Evolutionary conservation across 2,888 invertebrate species (phyloP).

Genomic region (Zaprionus bogoriensis): DNA sequence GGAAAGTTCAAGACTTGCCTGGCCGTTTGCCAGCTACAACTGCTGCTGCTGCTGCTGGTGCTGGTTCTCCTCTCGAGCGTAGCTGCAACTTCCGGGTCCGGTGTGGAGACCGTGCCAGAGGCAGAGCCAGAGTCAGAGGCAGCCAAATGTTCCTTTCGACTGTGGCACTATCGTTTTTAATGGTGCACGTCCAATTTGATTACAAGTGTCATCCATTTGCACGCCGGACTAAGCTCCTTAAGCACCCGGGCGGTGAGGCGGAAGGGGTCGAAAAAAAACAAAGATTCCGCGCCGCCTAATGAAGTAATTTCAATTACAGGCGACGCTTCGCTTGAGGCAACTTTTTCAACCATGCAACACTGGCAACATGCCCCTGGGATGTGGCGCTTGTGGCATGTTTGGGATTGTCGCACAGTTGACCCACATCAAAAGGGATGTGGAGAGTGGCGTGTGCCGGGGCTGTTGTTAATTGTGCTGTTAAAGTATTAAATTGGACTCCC

Average conservation of each 20-base stretch:
- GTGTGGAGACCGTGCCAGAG: conserved; percentile 8
- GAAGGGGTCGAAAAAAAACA: conserved; percentile 19
- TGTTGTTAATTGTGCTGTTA: conserved; percentile 5
- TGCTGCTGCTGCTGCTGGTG: conserved; percentile 14
- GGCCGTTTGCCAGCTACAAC: conserved; percentile 41
- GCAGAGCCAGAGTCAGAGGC: too few relatives aligned
- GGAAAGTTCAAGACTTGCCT: conserved; percentile 53
- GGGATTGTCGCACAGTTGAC: conserved; percentile 35
- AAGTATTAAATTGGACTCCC: not conserved
- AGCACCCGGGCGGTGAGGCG: not conserved
- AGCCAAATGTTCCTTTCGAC: conserved; percentile 28
- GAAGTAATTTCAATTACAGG: conserved; percentile 74
- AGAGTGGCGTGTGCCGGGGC: conserved; percentile 23
- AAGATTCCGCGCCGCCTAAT: conserved; percentile 56
- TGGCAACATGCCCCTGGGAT: conserved; percentile 19
- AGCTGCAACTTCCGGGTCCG: conserved; percentile 65
- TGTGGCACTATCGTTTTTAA: conserved; percentile 61
- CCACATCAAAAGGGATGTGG: conserved; percentile 54
- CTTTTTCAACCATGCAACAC: conserved; percentile 3
- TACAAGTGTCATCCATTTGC: conserved; percentile 72
- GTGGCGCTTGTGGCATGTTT: conserved; percentile 25
- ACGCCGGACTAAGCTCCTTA: conserved; percentile 21
- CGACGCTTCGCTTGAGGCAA: conserved; percentile 1
- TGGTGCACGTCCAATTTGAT: conserved; percentile 76
- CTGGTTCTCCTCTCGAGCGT: conserved; percentile 40